Evolutionary conservation across 2,797 vertebrate species (phyloP).

Genomic region (Pangasius mekongensis): DNA sequence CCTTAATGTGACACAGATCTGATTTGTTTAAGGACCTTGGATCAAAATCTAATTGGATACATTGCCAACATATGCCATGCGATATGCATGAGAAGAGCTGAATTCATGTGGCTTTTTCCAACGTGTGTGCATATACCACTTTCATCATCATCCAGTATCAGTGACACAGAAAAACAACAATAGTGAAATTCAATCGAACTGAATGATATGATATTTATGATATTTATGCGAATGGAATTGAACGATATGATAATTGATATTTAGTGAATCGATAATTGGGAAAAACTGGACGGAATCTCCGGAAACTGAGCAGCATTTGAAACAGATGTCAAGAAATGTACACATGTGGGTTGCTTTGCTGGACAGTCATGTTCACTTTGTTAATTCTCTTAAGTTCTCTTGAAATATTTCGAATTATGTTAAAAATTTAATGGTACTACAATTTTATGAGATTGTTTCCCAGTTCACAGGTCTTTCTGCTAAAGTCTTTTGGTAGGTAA

Average conservation of each 20-base stretch:
- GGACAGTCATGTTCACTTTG: neutral
- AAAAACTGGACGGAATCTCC: neutral
- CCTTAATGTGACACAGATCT: neutral
- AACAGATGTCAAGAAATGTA: neutral
- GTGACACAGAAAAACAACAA: neutral
- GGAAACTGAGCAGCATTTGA: neutral
- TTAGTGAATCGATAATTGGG: neutral
- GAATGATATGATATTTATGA: neutral
- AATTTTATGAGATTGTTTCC: neutral
- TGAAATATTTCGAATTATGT: too few species aligned
- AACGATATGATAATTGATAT: neutral
- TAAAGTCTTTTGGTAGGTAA: neutral
- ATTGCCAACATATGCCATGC: neutral
- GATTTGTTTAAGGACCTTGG: neutral
- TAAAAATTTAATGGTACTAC: too few species aligned
- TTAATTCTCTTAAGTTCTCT: too few species aligned
- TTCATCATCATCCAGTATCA: neutral
- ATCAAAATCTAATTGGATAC: neutral
- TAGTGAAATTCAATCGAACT: neutral
- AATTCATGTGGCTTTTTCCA: neutral
- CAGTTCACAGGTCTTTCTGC: neutral
- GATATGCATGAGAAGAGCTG: neutral
- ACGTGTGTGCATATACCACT: neutral
- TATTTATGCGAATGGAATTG: neutral
- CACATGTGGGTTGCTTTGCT: neutral